phyloP scores from a whole-genome alignment of 2,113 vertebrate species.

The Rynchops niger region DNA sequence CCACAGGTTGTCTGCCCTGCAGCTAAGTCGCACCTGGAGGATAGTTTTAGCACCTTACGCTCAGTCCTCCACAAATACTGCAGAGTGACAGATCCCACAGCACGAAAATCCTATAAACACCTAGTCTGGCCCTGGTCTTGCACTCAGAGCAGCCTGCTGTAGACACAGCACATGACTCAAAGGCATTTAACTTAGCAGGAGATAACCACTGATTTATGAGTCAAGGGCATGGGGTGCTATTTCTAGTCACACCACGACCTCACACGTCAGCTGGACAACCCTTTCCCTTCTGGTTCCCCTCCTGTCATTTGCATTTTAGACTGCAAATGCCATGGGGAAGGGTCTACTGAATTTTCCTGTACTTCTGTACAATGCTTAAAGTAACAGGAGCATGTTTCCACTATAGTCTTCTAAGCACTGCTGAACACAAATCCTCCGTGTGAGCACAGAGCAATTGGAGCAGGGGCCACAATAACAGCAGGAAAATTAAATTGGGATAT shows the following conservation, averaged over 20 bases:
- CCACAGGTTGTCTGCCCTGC: neutral
- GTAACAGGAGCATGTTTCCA: neutral
- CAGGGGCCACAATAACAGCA: neutral
- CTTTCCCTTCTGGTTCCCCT: neutral
- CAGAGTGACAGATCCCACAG: neutral
- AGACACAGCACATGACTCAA: neutral
- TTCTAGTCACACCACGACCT: neutral
- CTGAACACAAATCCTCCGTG: neutral
- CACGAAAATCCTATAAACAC: neutral
- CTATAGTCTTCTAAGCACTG: neutral
- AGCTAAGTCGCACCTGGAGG: neutral
- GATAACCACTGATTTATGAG: constrained; percentile 5
- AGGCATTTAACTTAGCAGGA: neutral
- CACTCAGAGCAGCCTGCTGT: neutral
- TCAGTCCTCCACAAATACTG: neutral
- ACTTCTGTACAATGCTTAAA: neutral
- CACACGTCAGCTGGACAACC: neutral
- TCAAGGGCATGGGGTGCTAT: neutral
- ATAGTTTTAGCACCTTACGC: neutral
- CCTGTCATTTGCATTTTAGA: neutral
- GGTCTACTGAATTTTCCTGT: neutral
- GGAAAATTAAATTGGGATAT: neutral
- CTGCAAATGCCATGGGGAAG: neutral
- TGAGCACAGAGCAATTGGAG: neutral
- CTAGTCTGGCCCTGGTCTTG: neutral